Evolutionary conservation across 2,113 vertebrate genomes (phyloP).

Genomic region (Myodes glareolus): DNA sequence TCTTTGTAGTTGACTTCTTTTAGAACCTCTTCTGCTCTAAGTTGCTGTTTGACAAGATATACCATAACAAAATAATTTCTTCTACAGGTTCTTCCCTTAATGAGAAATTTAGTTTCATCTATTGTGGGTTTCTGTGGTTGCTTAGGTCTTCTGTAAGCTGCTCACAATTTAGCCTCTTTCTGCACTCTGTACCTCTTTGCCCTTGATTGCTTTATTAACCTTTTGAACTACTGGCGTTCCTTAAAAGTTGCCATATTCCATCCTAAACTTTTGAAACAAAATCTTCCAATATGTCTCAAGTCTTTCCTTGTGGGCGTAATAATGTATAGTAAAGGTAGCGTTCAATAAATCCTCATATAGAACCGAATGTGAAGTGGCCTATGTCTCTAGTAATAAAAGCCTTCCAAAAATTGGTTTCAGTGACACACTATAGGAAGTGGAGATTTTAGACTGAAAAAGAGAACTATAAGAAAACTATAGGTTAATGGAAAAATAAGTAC

Average conservation of each 20-base stretch:
- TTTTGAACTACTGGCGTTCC: not conserved
- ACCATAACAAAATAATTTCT: not conserved
- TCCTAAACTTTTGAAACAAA: constrained; percentile 25
- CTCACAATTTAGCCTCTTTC: not conserved
- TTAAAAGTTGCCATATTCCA: not conserved
- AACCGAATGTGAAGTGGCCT: not conserved
- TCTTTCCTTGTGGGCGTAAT: not conserved
- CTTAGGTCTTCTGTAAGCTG: not conserved
- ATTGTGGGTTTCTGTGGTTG: not conserved
- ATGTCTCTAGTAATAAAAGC: not conserved
- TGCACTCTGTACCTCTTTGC: not conserved
- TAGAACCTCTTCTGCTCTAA: not conserved
- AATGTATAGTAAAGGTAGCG: not conserved
- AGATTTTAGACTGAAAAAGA: not conserved
- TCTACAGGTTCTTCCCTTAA: not conserved
- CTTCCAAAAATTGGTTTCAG: not conserved
- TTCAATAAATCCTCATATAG: not conserved
- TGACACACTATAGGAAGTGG: not conserved
- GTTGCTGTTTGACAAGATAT: not conserved
- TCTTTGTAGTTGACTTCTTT: not conserved
- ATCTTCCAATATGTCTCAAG: not conserved
- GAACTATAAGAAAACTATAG: not conserved
- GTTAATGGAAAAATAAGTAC: not conserved
- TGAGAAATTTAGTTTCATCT: not conserved
- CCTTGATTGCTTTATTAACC: not conserved